Evolutionary conservation across 2,797 vertebrate species (phyloP).

Genomic region (Lycodopsis pacificus): DNA sequence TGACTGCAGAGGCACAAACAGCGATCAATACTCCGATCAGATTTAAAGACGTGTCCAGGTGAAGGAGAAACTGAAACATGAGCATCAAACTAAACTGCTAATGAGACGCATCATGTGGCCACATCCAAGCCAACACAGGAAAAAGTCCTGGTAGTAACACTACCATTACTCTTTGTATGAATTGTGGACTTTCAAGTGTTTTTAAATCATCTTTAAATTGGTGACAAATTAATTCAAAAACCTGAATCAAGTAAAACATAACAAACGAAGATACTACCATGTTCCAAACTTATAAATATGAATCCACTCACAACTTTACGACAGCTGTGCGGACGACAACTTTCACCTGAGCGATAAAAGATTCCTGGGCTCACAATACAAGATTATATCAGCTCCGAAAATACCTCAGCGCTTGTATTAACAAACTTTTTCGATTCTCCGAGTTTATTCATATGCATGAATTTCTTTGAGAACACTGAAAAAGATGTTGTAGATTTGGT

Average conservation of each 20-base stretch:
- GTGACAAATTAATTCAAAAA: neutral
- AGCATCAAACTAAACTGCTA: too few relatives aligned
- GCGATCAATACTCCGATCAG: too few relatives aligned
- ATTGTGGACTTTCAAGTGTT: neutral
- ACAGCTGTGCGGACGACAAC: slow-evolving; percentile 31
- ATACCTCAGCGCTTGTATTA: slow-evolving; percentile 2
- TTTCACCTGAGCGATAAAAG: slow-evolving; percentile 5
- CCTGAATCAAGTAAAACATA: too few relatives aligned
- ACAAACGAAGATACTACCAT: neutral
- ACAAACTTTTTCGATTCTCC: slow-evolving; percentile 18
- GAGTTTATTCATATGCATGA: slow-evolving; percentile 53
- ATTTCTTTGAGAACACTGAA: slow-evolving; percentile 31
- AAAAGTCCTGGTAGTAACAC: neutral
- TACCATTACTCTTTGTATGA: neutral
- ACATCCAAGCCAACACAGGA: neutral
- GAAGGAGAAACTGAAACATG: too few relatives aligned
- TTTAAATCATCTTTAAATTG: neutral
- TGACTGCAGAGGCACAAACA: too few relatives aligned
- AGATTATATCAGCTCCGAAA: slow-evolving; percentile 44
- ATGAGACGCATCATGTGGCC: too few relatives aligned
- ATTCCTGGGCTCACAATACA: slow-evolving; percentile 33
- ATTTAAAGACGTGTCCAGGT: too few relatives aligned
- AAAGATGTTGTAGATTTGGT: neutral
- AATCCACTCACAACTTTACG: slow-evolving; percentile 1
- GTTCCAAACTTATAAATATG: neutral